These are phyloP conservation scores for Tenthredo notha DNA, from an alignment of 2,888 invertebrate species.

Conservation along the genomic window DNA sequence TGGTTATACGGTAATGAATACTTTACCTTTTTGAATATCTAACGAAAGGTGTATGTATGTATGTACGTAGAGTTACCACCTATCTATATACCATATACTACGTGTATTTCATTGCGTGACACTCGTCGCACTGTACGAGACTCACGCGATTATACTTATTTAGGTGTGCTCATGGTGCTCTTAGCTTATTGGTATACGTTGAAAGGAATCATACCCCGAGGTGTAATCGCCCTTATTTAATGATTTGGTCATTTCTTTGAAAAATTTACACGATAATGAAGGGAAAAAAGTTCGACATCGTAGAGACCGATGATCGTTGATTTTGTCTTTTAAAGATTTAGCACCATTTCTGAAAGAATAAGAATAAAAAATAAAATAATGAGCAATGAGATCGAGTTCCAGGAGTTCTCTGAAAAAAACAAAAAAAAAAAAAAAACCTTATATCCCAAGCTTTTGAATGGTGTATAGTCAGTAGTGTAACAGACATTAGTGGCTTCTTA, in stretches of 20 bases:
- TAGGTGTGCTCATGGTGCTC: conserved; percentile 5
- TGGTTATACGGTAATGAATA: background rate
- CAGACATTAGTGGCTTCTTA: conserved; percentile 8
- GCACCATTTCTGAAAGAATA: too few species aligned
- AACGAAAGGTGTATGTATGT: background rate
- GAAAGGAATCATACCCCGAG: conserved; percentile 20
- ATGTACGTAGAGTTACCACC: too few species aligned
- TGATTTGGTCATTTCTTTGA: conserved; percentile 8
- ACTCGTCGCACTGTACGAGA: background rate
- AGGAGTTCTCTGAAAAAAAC: too few species aligned
- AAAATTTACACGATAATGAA: background rate
- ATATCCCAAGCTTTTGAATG: background rate
- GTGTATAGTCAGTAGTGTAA: background rate
- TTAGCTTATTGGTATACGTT: conserved; percentile 46
- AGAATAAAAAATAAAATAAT: too few species aligned
- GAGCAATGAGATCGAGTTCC: too few species aligned
- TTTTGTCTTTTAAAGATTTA: too few species aligned
- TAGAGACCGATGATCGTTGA: too few species aligned
- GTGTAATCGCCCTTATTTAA: background rate
- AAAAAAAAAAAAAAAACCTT: too few species aligned
- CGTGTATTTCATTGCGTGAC: conserved; percentile 39
- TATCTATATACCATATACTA: too few species aligned
- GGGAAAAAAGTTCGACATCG: background rate
- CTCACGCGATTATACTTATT: conserved; percentile 45
- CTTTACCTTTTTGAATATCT: background rate